phyloP scores from a whole-genome alignment of 2,113 vertebrate species.

The Hippocampus guttulatus region DNA sequence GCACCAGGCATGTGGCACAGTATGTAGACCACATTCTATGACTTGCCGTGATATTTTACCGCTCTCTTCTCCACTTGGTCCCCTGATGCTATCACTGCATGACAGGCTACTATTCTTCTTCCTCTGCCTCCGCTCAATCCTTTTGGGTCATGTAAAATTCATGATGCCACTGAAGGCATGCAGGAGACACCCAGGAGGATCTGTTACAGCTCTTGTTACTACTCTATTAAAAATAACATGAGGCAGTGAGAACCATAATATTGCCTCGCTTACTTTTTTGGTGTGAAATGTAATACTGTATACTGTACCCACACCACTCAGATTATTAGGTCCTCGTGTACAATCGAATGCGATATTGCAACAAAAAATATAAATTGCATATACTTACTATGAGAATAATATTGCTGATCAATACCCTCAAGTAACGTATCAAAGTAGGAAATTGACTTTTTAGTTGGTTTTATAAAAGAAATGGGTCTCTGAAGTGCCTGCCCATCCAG shows the following conservation, averaged over 20 bases:
- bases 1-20: conserved; percentile 8
- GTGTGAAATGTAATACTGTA: not conserved
- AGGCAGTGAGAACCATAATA: conserved; percentile 12
- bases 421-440: too few relatives aligned
- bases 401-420: too few relatives aligned
- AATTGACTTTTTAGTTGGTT: too few relatives aligned
- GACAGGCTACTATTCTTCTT: not conserved
- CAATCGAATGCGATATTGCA: too few relatives aligned
- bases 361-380: not conserved
- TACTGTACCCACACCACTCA: not conserved
- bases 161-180: conserved; percentile 25
- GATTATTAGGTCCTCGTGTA: too few relatives aligned
- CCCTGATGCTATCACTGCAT: conserved; percentile 21
- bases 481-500: too few relatives aligned
- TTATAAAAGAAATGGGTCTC: too few relatives aligned
- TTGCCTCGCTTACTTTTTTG: not conserved
- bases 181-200: conserved; percentile 22
- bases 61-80: conserved; percentile 10
- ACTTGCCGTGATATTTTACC: conserved; percentile 9
- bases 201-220: conserved; percentile 27
- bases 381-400: too few relatives aligned
- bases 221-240: conserved; percentile 14
- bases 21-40: conserved; percentile 8
- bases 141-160: conserved; percentile 47
- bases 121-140: conserved; percentile 11